Evolutionary conservation across 2,888 invertebrate species (phyloP), one percentile per base, ranked within the genome.

Genomic region (Myopa testacea): DNA sequence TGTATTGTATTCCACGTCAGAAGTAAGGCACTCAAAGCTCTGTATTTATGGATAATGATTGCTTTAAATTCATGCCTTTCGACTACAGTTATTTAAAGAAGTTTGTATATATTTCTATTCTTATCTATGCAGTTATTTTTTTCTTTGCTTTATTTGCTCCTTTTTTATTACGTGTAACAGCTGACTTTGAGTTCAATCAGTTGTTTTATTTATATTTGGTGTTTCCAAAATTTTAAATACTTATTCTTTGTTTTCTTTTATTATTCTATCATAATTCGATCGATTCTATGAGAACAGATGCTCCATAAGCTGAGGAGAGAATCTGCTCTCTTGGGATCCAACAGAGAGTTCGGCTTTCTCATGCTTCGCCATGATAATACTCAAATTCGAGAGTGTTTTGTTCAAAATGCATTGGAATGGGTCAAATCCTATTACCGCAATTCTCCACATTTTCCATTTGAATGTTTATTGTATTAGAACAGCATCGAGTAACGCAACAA

Each of bases 81-180:
- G 87, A 87, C 84, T 82, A 85, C 82, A 86, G 87, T 83, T 86
- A 88, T 83, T 83, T 87, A 79, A 87, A 88, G 84, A 88, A 82
- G 88, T 88, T 86, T 83, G 88, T 88, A 88, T 85, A 67, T 8
- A 55, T 45, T 26, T 45, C 45, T 58, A n/a, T 65, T 72, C 50
- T 12, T 19, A 16, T 16, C 8, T 50, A 52, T 6, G 4, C 19
- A 50, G 58, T 40, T 26, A 8, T 52, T 19, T 52, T n/a, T n/a
- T 19, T 16, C 19, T 68, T 77, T 40, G 5, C 10, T 58, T 37
- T 58, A n/a, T n/a, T 58, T 65, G 26, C 40, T 75, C 6, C 19
- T 4, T 75, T 45, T 45, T 45, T 10, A 6, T 45, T 45, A 1
- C 1, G 1, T 45, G 52, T 55, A 8, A 38, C 68, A 58, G 5